These are phyloP conservation scores for Euphonia xanthogaster DNA, from an alignment of 2,797 vertebrate genomes.

Conservation along the genomic window DNA sequence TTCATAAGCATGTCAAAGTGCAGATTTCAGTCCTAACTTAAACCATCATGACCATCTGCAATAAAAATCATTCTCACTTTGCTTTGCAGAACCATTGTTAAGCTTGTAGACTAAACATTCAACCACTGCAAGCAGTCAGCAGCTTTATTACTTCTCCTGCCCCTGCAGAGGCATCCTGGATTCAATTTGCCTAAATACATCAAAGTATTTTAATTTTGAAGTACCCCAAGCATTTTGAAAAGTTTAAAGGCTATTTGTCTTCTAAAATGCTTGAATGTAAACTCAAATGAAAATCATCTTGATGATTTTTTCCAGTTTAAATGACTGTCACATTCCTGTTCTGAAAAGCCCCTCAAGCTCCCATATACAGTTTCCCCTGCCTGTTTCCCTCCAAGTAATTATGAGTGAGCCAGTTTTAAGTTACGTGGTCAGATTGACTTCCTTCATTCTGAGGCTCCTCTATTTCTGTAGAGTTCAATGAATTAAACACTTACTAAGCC, in stretches of 20 bases:
- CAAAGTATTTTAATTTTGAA: constrained; percentile 76
- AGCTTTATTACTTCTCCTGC: constrained; percentile 73
- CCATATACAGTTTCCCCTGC: neutral
- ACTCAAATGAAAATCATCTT: constrained; percentile 63
- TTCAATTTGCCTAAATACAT: constrained; percentile 79
- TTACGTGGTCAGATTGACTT: neutral
- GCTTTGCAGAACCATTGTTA: constrained; percentile 63
- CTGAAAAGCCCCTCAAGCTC: constrained; percentile 29
- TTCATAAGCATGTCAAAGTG: constrained; percentile 53
- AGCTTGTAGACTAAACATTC: constrained; percentile 79
- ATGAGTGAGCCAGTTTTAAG: constrained; percentile 16
- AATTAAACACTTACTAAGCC: neutral
- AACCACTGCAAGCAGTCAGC: constrained; percentile 72
- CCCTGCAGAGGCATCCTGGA: constrained; percentile 72
- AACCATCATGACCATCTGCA: constrained; percentile 68
- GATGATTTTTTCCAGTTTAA: constrained; percentile 61
- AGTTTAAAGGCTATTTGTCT: constrained; percentile 76
- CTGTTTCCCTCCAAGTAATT: neutral
- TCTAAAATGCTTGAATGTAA: constrained; percentile 68
- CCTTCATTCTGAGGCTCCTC: neutral
- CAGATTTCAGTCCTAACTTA: constrained; percentile 54
- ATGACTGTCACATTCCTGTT: constrained; percentile 65
- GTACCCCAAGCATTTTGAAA: constrained; percentile 68
- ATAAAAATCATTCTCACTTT: constrained; percentile 67
- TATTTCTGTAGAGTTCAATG: neutral